Evolutionary conservation across 2,888 invertebrate species (phyloP), one percentile per base, ranked within the genome.

Genomic region (Pseudolycoriella hygida): DNA sequence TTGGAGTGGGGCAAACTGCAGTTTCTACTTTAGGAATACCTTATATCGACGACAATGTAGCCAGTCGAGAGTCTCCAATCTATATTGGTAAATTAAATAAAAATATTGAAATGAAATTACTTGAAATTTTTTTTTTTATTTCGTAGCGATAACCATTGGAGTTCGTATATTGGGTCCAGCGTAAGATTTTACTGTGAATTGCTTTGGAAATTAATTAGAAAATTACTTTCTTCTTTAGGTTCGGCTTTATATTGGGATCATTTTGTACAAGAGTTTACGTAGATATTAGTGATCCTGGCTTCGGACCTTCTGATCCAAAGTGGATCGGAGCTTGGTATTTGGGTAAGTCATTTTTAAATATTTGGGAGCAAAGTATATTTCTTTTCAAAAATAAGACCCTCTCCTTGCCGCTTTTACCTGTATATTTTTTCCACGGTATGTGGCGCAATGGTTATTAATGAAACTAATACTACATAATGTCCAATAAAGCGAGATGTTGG

Each of bases 251-350:
- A 47, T 74, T 92, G 20, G 90, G 90, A 25, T 88, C 89, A 3
- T 67, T 89, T 34, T 90, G 90, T 64, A 89, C 90, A 1, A 76
- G 84, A 55, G 72, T 89, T 52, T 89, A 89, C 64, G 88, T 86
- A 37, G 78, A 89, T 63, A 76, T 89, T 17, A 71, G 80, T 2
- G 73, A 77, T 60, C 83, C 85, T 1, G 78, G 77, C 51, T 82
- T 84, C 55, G 77, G 78, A 52, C 77, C 80, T 43, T 75, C 74
- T 37, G 87, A 90, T 67, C 85, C 87, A 3, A 72, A 83, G 63
- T 94, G 92, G 90, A 84, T 94, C 42, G 93, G 94, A 43, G 94
- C 94, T 40, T 96, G 94, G 94, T 96, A 94, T 94, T 70, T 96
- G 48, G 92, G 87, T 74, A 68, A 78, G 71, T 71, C 39, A 37